Conservation (phyloP, 2,797 vertebrate genomes). For the Lycodopsis pacificus region DNA sequence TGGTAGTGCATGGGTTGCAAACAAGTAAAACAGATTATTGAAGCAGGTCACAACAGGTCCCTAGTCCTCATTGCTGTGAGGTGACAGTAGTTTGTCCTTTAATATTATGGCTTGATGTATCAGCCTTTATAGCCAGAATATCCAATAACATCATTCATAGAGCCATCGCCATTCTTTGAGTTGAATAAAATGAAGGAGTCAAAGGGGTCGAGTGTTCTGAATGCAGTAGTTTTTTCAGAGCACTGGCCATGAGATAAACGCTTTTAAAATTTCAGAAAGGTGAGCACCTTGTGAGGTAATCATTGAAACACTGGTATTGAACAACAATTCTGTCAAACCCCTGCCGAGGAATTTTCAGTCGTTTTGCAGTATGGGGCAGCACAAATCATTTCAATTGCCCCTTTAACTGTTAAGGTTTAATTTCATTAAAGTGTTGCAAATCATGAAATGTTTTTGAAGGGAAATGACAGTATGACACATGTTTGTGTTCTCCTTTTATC, state of each 20-base stretch:
- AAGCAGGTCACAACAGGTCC: not conserved
- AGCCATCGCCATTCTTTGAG: conserved; percentile 28
- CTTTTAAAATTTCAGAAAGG: conserved; percentile 50
- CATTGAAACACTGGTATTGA: conserved; percentile 54
- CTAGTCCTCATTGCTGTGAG: not conserved
- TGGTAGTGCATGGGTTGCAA: not conserved
- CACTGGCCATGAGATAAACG: conserved; percentile 37
- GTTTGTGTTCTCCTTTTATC: conserved; percentile 30
- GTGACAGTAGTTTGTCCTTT: conserved; percentile 20
- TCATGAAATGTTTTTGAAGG: conserved; percentile 33
- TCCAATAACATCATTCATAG: conserved; percentile 30
- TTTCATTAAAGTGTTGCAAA: conserved; percentile 47
- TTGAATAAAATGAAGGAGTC: conserved; percentile 29
- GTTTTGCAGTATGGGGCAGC: conserved; percentile 20
- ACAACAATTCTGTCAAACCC: conserved; percentile 55
- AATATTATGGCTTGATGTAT: conserved; percentile 18
- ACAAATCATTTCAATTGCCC: conserved; percentile 59
- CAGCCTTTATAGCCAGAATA: conserved; percentile 17
- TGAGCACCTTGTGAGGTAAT: conserved; percentile 52
- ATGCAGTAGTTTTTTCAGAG: conserved; percentile 12
- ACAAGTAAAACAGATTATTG: not conserved
- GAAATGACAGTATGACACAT: conserved; percentile 22
- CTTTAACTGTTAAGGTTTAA: conserved; percentile 49
- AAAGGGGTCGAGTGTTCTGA: conserved; percentile 8
- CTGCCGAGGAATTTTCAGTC: conserved; percentile 41